Base-by-base conservation (phyloP, 2,113 vertebrate species). In the Pantherophis guttatus region DNA sequence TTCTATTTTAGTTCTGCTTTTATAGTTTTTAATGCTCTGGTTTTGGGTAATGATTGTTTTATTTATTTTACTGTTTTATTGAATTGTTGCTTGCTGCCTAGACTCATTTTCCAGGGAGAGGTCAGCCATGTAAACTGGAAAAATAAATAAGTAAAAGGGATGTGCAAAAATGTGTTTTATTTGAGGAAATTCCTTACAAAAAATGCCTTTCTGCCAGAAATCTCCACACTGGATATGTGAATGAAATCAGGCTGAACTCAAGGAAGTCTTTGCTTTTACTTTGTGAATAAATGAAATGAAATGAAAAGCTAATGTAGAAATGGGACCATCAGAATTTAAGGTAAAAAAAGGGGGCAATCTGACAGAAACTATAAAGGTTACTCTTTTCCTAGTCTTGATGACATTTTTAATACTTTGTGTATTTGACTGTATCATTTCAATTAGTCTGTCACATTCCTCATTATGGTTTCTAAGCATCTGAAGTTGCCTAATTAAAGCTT, bases 361-460 rank as follows among this genome's bases (percentile, higher is more conserved):
- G 70, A 39, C 2, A 81, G 7, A 39, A 39, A 39, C 3, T 81
- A 3, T 8, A 39, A 39, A 81, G 33, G 33, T 39, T 19, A 81
- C 33, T 81, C 70, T 17, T 39, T 81, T 39, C 17, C 21, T 81
- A 81, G 15, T 8, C 33, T 81, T 81, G 33, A 81, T 21, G 90
- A 87, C 92, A 93, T 94, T 91, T 91, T 92, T 96, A 96, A 93
- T 92, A 95, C 95, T 93, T 95, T 95, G 75, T 92, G 92, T 95
- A 95, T 94, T 95, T 95, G 92, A 86, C 95, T 96, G 95, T 50
- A 6, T 95, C 94, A 95, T 48, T 94, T 96, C 95, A 95, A 96
- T 96, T 97, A 96, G 86, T 95, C 96, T 95, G 94, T 92, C 92
- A 96, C 92, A 96, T 96, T 96, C 94, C 95, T 96, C 93, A 95